Conservation (phyloP, 1,140 invertebrate genomes). For the Bradysia coprophila region DNA sequence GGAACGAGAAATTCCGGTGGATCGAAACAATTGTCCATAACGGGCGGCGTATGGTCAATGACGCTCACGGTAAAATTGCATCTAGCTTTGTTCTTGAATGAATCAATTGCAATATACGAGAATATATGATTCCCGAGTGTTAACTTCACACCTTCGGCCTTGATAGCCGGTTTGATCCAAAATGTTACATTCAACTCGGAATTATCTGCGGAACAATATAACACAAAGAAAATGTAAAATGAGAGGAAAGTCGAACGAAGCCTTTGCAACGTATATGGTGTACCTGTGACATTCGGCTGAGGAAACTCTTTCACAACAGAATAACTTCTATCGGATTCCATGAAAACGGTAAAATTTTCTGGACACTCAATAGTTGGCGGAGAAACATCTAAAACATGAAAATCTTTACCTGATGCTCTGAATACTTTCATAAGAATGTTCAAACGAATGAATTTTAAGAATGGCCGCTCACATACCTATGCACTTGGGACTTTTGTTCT, state of each 20-base stretch:
- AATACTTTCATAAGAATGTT: too few relatives aligned
- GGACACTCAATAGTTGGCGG: conserved; percentile 34
- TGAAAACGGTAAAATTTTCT: conserved; percentile 18
- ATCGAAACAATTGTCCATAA: conserved; percentile 38
- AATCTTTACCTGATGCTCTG: too few relatives aligned
- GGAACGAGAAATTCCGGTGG: conserved; percentile 21
- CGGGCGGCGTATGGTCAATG: conserved; percentile 38
- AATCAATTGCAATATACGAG: conserved; percentile 31
- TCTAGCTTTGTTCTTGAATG: conserved; percentile 29
- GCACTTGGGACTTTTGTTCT: conserved; percentile 24
- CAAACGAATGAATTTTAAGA: too few relatives aligned
- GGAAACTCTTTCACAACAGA: background rate
- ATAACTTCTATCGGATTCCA: background rate
- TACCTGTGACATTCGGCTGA: conserved; percentile 23
- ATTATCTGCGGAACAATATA: background rate
- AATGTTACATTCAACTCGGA: conserved; percentile 21
- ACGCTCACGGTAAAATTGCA: conserved; percentile 31
- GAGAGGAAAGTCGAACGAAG: background rate
- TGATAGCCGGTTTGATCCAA: conserved; percentile 28
- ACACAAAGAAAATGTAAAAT: background rate
- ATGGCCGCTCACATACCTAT: conserved; percentile 27
- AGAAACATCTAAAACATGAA: conserved; percentile 26
- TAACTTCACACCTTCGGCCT: conserved; percentile 13
- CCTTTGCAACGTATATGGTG: too few relatives aligned
- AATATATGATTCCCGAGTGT: conserved; percentile 28